Base-by-base conservation (phyloP, 2,888 invertebrate genomes). In the Synergus japonicus region DNA sequence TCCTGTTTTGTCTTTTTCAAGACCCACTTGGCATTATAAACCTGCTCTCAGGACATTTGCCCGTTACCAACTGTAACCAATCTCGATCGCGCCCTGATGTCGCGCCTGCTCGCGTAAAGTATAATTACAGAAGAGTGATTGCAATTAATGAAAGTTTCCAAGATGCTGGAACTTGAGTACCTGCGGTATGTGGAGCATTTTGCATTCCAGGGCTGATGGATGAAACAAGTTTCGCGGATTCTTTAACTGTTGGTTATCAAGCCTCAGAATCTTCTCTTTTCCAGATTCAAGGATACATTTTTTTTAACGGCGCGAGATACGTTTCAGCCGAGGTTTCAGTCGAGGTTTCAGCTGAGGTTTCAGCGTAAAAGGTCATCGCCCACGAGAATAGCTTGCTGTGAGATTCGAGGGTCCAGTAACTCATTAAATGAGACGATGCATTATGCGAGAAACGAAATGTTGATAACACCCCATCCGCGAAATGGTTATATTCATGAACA, bases 351-450 rank as follows among this genome's bases (percentile, higher is more conserved):
- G 22, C 22, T 22, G 22, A 22, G 22, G 54, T n/a, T 37, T 49
- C 49, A 37, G 69, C 37, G 49, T 73, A n/a, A 49, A 73, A n/a
- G 73, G 54, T 73, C 73, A 58, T 73, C 73, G 73, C 54, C 73
- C 54, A 66, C 66, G n/a, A 43, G 66, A 66, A 66, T 63, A 29
- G 63, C 29, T 29, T 29, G 13, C 63, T 3, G 63, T 29, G 29
- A 63, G 63, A 63, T 66, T 66, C 18, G 66, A 44, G 66, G 66
- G 43, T 66, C 69, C 15, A 5, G 29, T 46, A 29, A 54, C 49
- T 73, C 37, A n/a, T 73, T 73, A 49, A 73, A 49, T 54, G 46
- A 37, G 49, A 49, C 29, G 37, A 73, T 54, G 54, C 12, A 37
- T 73, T 54, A 49, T 29, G n/a, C 73, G 10, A 10, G 54, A 63